Evolutionary conservation across 2,113 vertebrate species (phyloP), one percentile per base, ranked within the genome.

Genomic region (Trogon melanurus): DNA sequence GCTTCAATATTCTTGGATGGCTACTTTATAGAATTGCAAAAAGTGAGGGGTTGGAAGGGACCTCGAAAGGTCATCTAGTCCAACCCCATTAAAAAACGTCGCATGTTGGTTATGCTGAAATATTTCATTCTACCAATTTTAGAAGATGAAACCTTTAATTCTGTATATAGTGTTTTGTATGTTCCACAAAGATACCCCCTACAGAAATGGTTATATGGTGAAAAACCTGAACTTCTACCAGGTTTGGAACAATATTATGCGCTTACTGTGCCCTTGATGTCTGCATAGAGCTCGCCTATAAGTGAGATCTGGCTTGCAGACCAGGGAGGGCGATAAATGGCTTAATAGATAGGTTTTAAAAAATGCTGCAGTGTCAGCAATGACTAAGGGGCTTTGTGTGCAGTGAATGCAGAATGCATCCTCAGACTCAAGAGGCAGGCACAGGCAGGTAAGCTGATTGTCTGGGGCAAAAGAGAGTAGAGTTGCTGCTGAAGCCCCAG

Each of bases 1-100:
- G 19, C 11, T 73, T 85, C 58, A 1, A 0, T 76, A 5, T 30
- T 29, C 2, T 83, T 0, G 1, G n/a, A 64, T 67, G 29, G 48
- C 25, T 84, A 1, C 18, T 81, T 91, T 5, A 44, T 11, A 41
- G 41, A 41, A 41, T 41, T 41, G 41, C 41, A 41, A 13, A 41
- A 11, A 41, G 41, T 41, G 41, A 41, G 41, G 41, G 41, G 41
- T 41, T 41, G 41, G 41, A 41, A 41, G 41, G 41, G 41, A 41
- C 41, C 41, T 41, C 41, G 41, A 41, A 41, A 41, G 41, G 13
- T 41, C 41, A 41, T 11, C 41, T 41, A 41, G 41, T 41, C 41
- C 41, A 41, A 41, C 41, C 41, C 13, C 41, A 41, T 41, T 41
- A 41, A 41, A 41, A 91, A 71, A 18, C 64, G 26, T 34, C 56